Conservation (phyloP, 2,888 invertebrate genomes). For the Clunio marinus region DNA sequence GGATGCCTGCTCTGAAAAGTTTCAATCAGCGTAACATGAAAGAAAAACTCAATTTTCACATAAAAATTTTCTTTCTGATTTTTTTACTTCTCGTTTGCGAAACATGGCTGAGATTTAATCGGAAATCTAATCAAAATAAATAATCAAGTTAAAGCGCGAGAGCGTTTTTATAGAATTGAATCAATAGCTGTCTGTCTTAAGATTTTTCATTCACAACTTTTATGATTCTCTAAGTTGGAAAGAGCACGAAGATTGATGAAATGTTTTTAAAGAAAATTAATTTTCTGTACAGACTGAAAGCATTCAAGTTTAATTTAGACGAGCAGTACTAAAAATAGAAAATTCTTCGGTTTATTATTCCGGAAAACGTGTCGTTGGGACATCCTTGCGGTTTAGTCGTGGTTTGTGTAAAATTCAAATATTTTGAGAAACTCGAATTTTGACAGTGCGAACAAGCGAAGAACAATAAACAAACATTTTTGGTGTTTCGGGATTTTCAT, state of each 20-base stretch:
- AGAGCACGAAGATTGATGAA: not conserved
- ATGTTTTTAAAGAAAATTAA: conserved; percentile 22
- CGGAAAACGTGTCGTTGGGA: conserved; percentile 13
- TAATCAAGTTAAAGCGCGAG: conserved; percentile 13
- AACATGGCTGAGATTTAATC: conserved; percentile 7
- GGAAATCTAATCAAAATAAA: conserved; percentile 38
- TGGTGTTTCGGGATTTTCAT: not conserved
- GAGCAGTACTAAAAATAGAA: conserved; percentile 3
- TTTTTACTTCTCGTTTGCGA: not conserved
- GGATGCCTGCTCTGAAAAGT: conserved; percentile 36
- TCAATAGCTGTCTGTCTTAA: conserved; percentile 10
- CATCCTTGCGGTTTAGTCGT: conserved; percentile 9
- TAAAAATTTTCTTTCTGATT: conserved; percentile 12
- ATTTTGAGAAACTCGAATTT: not conserved
- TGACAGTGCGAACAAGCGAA: not conserved
- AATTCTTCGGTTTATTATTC: conserved; percentile 2
- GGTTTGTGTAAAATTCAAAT: not conserved
- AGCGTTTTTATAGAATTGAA: not conserved
- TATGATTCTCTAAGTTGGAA: not conserved
- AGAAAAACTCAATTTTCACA: conserved; percentile 31
- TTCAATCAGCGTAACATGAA: conserved; percentile 20
- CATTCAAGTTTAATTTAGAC: not conserved
- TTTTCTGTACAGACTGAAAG: conserved; percentile 2
- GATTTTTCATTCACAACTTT: not conserved
- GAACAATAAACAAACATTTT: conserved; percentile 11